Evolutionary conservation across 2,888 invertebrate genomes (phyloP).

Genomic region (Eupithecia subfuscata): DNA sequence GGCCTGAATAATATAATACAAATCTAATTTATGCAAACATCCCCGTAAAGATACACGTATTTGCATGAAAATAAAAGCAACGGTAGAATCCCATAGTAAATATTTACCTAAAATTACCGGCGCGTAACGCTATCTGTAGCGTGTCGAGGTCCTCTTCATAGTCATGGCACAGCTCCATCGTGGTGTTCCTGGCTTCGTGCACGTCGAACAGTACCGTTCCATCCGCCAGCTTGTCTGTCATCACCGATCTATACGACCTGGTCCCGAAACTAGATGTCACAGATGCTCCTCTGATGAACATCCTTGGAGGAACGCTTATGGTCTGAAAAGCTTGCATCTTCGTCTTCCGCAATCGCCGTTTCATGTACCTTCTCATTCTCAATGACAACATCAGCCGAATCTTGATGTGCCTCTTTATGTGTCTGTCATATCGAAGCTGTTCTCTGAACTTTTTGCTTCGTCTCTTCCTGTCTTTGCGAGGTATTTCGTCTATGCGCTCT

Average conservation of each 20-base stretch:
- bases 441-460: conserved; percentile 73
- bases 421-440: conserved; percentile 82
- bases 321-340: conserved; percentile 55
- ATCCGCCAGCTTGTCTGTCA: conserved; percentile 73
- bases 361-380: conserved; percentile 84
- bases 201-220: conserved; percentile 77
- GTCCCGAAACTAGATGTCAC: conserved; percentile 74
- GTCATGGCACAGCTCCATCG: conserved; percentile 77
- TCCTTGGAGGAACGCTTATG: conserved; percentile 67
- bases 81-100: conserved; percentile 19
- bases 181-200: conserved; percentile 78
- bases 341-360: conserved; percentile 64
- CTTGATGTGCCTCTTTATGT: conserved; percentile 86
- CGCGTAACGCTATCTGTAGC: conserved; percentile 78
- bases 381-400: conserved; percentile 87
- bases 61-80: conserved; percentile 5
- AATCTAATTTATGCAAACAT: neutral
- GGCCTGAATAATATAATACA: neutral
- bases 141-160: conserved; percentile 79
- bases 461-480: conserved; percentile 63
- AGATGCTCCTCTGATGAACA: conserved; percentile 67
- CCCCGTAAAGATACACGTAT: neutral
- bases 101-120: conserved; percentile 81
- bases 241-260: conserved; percentile 72
- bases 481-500: conserved; percentile 75